phyloP scores from a whole-genome alignment of 2,797 vertebrate species.

The Periophthalmus magnuspinnatus region DNA sequence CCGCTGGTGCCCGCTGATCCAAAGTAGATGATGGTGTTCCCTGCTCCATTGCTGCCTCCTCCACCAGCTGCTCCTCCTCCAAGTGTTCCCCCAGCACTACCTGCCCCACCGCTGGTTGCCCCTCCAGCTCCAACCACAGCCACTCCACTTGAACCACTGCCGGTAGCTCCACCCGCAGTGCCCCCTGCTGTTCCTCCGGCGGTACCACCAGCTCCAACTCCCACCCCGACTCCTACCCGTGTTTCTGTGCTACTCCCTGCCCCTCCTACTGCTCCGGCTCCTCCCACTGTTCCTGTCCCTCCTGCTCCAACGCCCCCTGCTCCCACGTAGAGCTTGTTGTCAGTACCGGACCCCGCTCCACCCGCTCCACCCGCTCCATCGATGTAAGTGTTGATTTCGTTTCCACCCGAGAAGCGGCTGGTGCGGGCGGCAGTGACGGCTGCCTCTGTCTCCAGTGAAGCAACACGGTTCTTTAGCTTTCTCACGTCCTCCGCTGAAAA shows the following conservation, averaged over 20 bases:
- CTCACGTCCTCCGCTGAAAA: conserved; percentile 88
- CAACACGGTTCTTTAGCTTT: conserved; percentile 86
- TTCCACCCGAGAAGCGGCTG: conserved; percentile 38
- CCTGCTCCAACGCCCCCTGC: conserved; percentile 6
- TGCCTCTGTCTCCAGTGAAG: conserved; percentile 72
- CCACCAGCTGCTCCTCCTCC: not conserved
- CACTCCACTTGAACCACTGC: not conserved
- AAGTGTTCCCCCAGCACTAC: not conserved
- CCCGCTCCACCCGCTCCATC: not conserved
- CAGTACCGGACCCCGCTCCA: conserved; percentile 12
- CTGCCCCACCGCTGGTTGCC: not conserved
- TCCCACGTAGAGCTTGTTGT: conserved; percentile 27
- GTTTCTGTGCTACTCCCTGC: conserved; percentile 20
- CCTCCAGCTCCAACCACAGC: not conserved
- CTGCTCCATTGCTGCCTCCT: not conserved
- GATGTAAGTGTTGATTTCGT: conserved; percentile 32
- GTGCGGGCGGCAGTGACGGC: conserved; percentile 23
- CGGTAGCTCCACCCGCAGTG: not conserved
- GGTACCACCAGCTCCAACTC: not conserved
- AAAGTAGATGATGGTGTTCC: conserved; percentile 2
- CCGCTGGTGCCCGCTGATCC: not conserved
- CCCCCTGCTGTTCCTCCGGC: conserved; percentile 1
- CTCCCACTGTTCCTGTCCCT: not conserved
- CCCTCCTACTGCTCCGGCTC: not conserved
- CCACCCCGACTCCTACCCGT: conserved; percentile 3